Conservation (phyloP, 2,113 vertebrate genomes). For the Accipiter cooperii region DNA sequence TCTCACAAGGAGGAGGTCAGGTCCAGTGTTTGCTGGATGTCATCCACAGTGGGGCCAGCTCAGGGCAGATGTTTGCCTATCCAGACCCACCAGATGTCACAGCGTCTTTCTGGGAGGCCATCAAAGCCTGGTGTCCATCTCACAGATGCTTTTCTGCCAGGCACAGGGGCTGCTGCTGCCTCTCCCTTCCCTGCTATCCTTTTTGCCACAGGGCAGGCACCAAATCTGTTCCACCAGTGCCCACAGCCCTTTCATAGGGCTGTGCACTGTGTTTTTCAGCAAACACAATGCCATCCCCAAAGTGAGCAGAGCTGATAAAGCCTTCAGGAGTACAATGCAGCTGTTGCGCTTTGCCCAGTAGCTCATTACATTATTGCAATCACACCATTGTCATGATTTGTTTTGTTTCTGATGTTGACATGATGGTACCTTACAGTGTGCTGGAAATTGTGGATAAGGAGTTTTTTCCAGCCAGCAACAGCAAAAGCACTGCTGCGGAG, state of each 20-base stretch:
- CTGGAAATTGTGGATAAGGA: neutral
- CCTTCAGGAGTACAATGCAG: neutral
- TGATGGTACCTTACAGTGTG: neutral
- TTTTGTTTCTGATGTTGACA: neutral
- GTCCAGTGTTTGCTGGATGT: neutral
- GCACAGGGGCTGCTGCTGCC: neutral
- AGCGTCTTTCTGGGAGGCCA: neutral
- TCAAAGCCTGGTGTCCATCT: neutral
- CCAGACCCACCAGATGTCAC: neutral
- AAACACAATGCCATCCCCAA: no score
- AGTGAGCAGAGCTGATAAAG: neutral
- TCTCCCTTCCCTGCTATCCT: neutral
- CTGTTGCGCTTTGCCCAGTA: neutral
- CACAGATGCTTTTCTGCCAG: neutral
- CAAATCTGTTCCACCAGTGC: neutral
- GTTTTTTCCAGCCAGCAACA: neutral
- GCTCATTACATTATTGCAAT: neutral
- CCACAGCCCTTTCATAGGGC: neutral
- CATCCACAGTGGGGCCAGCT: neutral
- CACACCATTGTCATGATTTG: neutral
- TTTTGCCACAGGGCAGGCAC: neutral
- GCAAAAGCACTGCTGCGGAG: neutral
- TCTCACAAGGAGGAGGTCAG: neutral
- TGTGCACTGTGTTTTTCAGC: fast-evolving
- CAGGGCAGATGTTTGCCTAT: neutral